Base-by-base conservation (phyloP, 2,888 invertebrate species). In the Blera fallax region DNA sequence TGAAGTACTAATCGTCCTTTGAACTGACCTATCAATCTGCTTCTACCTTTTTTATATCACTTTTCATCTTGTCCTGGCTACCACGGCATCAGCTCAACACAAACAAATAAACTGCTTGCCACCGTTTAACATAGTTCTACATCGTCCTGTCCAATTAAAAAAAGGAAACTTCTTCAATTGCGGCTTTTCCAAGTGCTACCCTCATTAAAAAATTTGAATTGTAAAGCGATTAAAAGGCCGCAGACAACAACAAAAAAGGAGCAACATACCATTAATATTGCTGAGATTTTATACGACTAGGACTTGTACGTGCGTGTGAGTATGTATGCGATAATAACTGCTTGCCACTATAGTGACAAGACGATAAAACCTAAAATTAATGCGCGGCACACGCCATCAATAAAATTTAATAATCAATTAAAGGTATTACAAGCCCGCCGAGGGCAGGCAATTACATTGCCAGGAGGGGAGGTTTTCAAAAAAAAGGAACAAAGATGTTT, bases 361-460 rank as follows among this genome's bases (percentile, higher is more conserved):
- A 43, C 7, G 43, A 43, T 14, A 27, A 8, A 40, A 14, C 40
- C 24, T 60, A 3, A 60, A 48, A 64, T 64, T 48, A 64, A 64
- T 64, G 21, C 65, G n/a, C 50, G 34, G n/a, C 65, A 65, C 50
- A 65, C 65, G 32, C 65, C 65, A 21, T 50, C 65, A 65, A 65
- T 65, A 65, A 65, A 65, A 65, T 65, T 65, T 65, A 34, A 50
- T 50, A 65, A 65, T 65, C 65, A 65, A 50, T 65, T 50, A 34
- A 48, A 21, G 64, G 29, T n/a, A 64, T 64, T 64, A 64, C 29
- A 37, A 21, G 40, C 11, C 11, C 37, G 43, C 1, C 6, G 16
- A 14, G 1, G 16, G 7, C 4, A 14, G 16, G 34, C n/a, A 34
- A 34, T 10, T 10, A 34, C 10, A 43, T 40, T 6, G 4, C 3